Percentiles rank a stretch among this genome's conserved stretches.
Conservation (phyloP, 53 echinoderm and acorn worm species). For the Temnopleurus reevesii region DNA sequence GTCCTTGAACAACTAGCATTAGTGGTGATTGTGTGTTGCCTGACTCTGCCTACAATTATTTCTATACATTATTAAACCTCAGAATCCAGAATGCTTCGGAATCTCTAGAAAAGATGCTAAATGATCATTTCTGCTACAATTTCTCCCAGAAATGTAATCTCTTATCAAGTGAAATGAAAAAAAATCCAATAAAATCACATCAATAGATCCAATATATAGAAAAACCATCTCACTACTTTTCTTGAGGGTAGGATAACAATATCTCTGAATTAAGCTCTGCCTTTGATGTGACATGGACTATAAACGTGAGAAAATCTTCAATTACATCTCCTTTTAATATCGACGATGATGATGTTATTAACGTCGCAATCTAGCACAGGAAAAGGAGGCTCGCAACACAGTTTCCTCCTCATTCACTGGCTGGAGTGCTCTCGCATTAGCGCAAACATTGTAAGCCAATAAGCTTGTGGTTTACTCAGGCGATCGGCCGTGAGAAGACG, state of each 20-base stretch:
- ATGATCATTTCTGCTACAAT: not conserved
- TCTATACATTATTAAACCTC: not conserved
- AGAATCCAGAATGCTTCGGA: not conserved
- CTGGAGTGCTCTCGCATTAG: conserved; percentile 47
- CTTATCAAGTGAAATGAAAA: not conserved
- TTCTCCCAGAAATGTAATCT: conserved; percentile 23
- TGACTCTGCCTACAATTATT: not conserved
- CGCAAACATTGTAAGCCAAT: conserved; percentile 56
- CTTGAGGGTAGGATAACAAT: not conserved
- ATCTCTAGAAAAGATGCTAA: conserved; percentile 1
- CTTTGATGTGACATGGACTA: conserved; percentile 42
- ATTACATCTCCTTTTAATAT: conserved; percentile 54
- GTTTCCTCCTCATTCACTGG: conserved; percentile 29
- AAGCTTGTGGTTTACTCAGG: conserved; percentile 52
- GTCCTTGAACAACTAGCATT: not conserved
- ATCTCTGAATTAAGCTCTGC: conserved; percentile 22
- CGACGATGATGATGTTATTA: conserved; percentile 56
- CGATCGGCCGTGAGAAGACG: conserved; percentile 14
- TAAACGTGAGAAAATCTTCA: conserved; percentile 55
- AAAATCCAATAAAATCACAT: conserved; percentile 45
- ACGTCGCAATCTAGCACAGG: conserved; percentile 2
- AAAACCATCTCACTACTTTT: not conserved
- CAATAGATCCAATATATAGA: not conserved
- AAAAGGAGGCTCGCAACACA: conserved; percentile 33
- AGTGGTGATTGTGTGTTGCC: not conserved